These are phyloP conservation scores for Myathropa florea DNA, from an alignment of 2,888 invertebrate species.

Conservation along the genomic window DNA sequence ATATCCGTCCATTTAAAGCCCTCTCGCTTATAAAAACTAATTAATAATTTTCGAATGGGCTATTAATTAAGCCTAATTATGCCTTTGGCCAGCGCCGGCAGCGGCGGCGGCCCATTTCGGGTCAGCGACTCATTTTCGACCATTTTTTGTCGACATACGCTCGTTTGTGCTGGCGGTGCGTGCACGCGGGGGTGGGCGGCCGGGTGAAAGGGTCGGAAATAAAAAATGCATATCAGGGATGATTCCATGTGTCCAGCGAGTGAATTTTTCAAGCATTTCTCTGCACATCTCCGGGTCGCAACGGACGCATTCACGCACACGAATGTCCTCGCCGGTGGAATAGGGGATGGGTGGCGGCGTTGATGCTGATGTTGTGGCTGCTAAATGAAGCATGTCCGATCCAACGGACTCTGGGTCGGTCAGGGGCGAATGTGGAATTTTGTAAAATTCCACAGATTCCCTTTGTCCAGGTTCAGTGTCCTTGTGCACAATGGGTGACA, in stretches of 20 bases:
- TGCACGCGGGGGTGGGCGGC: slow-evolving; percentile 1
- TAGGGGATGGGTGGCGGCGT: not conserved
- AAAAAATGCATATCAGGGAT: slow-evolving; percentile 28
- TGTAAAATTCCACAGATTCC: slow-evolving; percentile 38
- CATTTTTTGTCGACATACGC: slow-evolving; percentile 19
- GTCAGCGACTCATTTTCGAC: slow-evolving; percentile 27
- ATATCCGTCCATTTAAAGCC: slow-evolving; percentile 81
- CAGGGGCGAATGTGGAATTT: slow-evolving; percentile 33
- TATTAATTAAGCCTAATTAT: slow-evolving; percentile 81
- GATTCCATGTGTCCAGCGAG: not conserved
- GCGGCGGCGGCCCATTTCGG: slow-evolving; percentile 25
- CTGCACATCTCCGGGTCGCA: slow-evolving; percentile 7
- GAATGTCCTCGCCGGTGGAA: not conserved
- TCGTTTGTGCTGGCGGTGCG: not conserved
- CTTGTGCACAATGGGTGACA: slow-evolving; percentile 18
- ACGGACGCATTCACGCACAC: not conserved
- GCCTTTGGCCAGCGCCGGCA: slow-evolving; percentile 69
- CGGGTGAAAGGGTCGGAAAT: not conserved
- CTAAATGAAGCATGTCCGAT: slow-evolving; percentile 51
- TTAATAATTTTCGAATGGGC: slow-evolving; percentile 81
- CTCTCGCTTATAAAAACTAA: slow-evolving; percentile 81
- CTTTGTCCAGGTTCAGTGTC: slow-evolving; percentile 18
- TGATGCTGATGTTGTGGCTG: slow-evolving; percentile 51
- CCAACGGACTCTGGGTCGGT: not conserved
- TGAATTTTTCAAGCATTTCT: slow-evolving; percentile 35